phyloP scores from a whole-genome alignment of 1,140 invertebrate species.

The Tyrophagus putrescentiae region DNA sequence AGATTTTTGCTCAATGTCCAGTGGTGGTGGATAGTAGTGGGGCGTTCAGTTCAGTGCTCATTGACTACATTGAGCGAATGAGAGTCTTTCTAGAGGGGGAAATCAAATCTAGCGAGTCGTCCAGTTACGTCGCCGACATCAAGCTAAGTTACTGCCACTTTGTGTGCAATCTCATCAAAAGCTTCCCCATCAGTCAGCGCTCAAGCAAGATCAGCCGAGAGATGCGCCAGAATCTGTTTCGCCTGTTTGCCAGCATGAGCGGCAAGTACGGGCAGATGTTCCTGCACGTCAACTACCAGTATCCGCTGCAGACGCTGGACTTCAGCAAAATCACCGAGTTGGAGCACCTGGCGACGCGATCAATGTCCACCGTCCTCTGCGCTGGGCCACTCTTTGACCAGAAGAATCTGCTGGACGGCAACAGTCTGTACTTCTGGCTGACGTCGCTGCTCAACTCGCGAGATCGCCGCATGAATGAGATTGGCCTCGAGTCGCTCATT shows the following conservation, averaged over 20 bases:
- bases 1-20: constrained; percentile 71
- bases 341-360: constrained; percentile 50
- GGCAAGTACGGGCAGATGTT: constrained; percentile 57
- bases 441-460: constrained; percentile 71
- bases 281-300: constrained; percentile 31
- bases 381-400: constrained; percentile 87
- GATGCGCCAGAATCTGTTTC: constrained; percentile 67
- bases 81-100: constrained; percentile 77
- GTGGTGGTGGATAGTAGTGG: constrained; percentile 54
- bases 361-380: constrained; percentile 83
- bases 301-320: constrained; percentile 19
- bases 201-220: constrained; percentile 69
- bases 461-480: constrained; percentile 70
- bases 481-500: constrained; percentile 83
- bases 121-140: constrained; percentile 53
- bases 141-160: constrained; percentile 88
- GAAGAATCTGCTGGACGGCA: constrained; percentile 68
- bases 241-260: constrained; percentile 82
- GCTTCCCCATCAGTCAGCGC: constrained; percentile 74
- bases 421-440: constrained; percentile 75
- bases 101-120: constrained; percentile 49
- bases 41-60: constrained; percentile 65
- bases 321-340: constrained; percentile 40
- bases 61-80: constrained; percentile 89
- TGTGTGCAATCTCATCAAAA: constrained; percentile 78